These are phyloP conservation scores for Melanotus villosus DNA, from an alignment of 2,888 invertebrate genomes.

Conservation along the genomic window DNA sequence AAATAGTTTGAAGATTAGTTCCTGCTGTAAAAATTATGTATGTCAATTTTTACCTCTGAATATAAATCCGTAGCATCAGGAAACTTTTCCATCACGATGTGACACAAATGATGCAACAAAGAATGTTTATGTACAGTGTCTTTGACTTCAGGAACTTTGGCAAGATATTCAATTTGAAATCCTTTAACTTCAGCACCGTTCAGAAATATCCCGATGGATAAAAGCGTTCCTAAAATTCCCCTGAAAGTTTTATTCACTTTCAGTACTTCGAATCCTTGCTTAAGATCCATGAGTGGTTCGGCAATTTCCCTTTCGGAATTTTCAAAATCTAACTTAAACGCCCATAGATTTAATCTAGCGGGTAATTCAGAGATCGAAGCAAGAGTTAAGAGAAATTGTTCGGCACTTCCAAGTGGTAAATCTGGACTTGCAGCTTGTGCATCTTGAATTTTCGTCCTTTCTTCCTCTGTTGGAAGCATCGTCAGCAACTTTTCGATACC, in stretches of 20 bases:
- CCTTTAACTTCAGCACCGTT: slow-evolving; percentile 95
- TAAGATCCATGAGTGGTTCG: slow-evolving; percentile 98
- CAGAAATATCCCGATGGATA: slow-evolving; percentile 96
- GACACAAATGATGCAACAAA: slow-evolving; percentile 95
- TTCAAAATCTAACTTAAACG: slow-evolving; percentile 98
- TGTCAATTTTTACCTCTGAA: slow-evolving; percentile 82
- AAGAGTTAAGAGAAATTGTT: slow-evolving; percentile 97
- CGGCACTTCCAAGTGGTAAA: slow-evolving; percentile 93
- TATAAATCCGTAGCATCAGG: slow-evolving; percentile 97
- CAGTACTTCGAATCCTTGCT: slow-evolving; percentile 94
- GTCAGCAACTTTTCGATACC: slow-evolving; percentile 97
- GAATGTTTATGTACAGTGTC: slow-evolving; percentile 99
- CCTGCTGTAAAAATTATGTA: not conserved
- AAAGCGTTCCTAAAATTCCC: slow-evolving; percentile 91
- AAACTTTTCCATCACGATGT: slow-evolving; percentile 97
- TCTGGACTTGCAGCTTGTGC: slow-evolving; percentile 95
- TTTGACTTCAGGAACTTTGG: slow-evolving; percentile 98
- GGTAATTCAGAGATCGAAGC: slow-evolving; percentile 96
- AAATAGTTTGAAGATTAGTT: slow-evolving; percentile 35
- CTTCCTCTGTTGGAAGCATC: slow-evolving; percentile 95
- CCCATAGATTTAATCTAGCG: slow-evolving; percentile 95
- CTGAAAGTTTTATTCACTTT: slow-evolving; percentile 95
- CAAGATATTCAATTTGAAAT: slow-evolving; percentile 96
- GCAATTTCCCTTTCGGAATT: slow-evolving; percentile 98
- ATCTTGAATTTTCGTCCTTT: slow-evolving; percentile 95